A percentile compares a stretch with the other conserved stretches of the same genome.
These are phyloP conservation scores for Melanotaenia duboulayi DNA, from an alignment of 2,113 vertebrate genomes.

Conservation along the genomic window DNA sequence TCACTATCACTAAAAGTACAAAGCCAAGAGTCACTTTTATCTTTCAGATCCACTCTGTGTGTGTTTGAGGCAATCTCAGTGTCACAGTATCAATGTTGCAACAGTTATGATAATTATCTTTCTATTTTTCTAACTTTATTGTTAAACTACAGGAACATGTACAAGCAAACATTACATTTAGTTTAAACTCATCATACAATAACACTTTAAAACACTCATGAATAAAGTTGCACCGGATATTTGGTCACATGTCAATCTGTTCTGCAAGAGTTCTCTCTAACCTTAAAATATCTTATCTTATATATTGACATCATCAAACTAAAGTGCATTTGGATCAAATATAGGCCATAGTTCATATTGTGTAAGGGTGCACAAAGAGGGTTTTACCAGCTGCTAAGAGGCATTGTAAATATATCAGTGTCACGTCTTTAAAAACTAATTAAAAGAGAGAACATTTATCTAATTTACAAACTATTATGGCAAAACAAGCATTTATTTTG, in stretches of 20 bases:
- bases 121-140: conserved; percentile 5
- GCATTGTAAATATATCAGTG: too few relatives aligned
- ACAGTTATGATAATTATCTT: conserved; percentile 44
- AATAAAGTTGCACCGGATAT: neutral
- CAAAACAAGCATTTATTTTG: neutral
- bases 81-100: conserved; percentile 46
- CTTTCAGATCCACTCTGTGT: conserved; percentile 30
- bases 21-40: conserved; percentile 39
- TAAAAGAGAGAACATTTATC: neutral
- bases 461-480: too few relatives aligned
- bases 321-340: conserved; percentile 32
- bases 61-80: neutral
- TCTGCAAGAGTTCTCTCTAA: neutral
- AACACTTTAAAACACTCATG: neutral
- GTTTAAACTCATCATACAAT: neutral
- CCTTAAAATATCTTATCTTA: conserved; percentile 40
- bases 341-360: conserved; percentile 28
- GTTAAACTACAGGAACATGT: neutral
- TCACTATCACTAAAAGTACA: conserved; percentile 31
- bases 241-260: neutral
- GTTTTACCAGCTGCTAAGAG: neutral
- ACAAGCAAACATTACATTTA: neutral
- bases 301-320: conserved; percentile 18
- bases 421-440: too few relatives aligned
- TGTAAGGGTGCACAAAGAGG: neutral